phyloP scores from a whole-genome alignment of 2,797 vertebrate species.

The Sebastes matsubarae region DNA sequence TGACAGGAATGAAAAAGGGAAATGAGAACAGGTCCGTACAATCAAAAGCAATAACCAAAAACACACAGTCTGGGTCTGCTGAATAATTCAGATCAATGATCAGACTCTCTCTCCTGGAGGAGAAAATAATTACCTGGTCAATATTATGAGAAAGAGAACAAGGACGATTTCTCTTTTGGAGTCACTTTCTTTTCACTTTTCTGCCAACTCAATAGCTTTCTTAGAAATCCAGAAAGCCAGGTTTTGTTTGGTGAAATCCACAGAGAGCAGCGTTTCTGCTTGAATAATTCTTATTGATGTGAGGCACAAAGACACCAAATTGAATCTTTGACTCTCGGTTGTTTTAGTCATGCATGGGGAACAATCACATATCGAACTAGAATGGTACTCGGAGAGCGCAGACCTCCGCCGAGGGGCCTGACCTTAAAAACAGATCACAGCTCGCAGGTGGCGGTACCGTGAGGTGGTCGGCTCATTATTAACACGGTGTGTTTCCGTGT shows the following conservation, averaged over 20 bases:
- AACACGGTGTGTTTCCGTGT: no score
- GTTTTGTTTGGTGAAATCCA: conserved; percentile 19
- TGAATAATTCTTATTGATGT: conserved; percentile 41
- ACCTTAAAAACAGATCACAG: no score
- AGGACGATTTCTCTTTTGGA: conserved; percentile 11
- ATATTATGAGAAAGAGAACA: conserved; percentile 12
- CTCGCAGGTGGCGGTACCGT: no score
- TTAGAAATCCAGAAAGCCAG: neutral
- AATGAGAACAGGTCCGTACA: neutral
- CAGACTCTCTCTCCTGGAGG: neutral
- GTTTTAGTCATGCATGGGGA: neutral
- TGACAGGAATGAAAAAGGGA: neutral
- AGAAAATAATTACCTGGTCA: conserved; percentile 26
- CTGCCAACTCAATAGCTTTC: conserved; percentile 1
- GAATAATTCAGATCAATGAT: conserved; percentile 25
- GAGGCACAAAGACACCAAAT: conserved; percentile 20
- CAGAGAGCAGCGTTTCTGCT: conserved; percentile 6
- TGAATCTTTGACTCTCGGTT: conserved; percentile 11
- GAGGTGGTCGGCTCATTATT: no score
- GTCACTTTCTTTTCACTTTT: conserved; percentile 5
- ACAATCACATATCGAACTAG: neutral
- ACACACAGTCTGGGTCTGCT: neutral
- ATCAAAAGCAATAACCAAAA: conserved; percentile 3
- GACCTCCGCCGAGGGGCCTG: no score
- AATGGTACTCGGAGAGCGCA: no score